Evolutionary conservation across 2,888 invertebrate genomes (phyloP).

Genomic region (Polymixis lichenea): DNA sequence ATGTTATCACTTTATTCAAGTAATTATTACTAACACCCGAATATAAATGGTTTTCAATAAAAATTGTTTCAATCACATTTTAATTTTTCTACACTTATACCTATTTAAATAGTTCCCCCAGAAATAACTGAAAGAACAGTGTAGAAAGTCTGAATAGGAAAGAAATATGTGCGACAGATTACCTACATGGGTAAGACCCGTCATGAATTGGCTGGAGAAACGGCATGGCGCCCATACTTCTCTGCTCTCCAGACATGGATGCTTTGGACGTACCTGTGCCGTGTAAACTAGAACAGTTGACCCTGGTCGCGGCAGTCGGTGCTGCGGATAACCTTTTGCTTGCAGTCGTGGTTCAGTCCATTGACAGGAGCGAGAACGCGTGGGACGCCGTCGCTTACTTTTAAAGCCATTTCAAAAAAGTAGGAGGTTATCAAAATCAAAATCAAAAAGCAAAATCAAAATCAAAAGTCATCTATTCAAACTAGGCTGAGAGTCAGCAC

Average conservation of each 20-base stretch:
- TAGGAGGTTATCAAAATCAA: no score
- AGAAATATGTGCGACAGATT: not conserved
- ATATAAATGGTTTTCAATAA: slow-evolving; percentile 88
- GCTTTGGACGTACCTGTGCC: not conserved
- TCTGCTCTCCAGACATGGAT: not conserved
- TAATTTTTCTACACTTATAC: slow-evolving; percentile 31
- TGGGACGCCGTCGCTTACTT: not conserved
- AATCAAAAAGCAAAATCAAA: no score
- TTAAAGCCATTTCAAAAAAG: no score
- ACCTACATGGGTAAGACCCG: not conserved
- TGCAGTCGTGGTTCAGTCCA: not conserved
- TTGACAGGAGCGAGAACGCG: not conserved
- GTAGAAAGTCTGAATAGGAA: not conserved
- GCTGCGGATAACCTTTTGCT: not conserved
- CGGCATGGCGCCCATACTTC: not conserved
- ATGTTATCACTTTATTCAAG: slow-evolving; percentile 88
- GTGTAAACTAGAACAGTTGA: not conserved
- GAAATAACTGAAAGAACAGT: not conserved
- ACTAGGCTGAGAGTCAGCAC: no score
- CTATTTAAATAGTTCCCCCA: not conserved
- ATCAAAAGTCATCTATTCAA: no score
- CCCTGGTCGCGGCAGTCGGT: not conserved
- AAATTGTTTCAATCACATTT: slow-evolving; percentile 74
- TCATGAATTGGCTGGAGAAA: not conserved
- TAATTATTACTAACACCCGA: slow-evolving; percentile 83